These are phyloP conservation scores for Regulus satrapa DNA, from an alignment of 2,113 vertebrate species.

Conservation along the genomic window DNA sequence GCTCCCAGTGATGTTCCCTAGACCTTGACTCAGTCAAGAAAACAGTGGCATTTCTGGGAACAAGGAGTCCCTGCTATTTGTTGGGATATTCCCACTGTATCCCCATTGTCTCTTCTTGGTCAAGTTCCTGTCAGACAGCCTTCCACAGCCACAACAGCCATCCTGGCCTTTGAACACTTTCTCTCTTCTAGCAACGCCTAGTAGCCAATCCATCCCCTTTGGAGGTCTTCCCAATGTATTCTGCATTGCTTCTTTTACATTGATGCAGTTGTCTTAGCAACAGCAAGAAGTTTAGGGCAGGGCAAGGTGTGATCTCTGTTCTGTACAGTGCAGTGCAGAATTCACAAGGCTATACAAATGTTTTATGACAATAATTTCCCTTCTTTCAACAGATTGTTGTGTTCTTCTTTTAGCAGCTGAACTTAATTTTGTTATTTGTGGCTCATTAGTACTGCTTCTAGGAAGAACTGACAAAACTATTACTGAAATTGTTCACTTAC, in stretches of 20 bases:
- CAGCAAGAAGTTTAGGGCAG: background rate
- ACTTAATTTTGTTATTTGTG: constrained; percentile 8
- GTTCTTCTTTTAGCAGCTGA: background rate
- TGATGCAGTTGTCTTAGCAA: background rate
- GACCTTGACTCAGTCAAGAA: background rate
- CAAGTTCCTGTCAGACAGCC: background rate
- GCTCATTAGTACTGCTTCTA: background rate
- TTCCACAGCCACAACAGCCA: background rate
- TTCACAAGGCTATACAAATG: background rate
- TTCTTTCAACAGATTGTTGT: background rate
- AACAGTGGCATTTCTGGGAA: background rate
- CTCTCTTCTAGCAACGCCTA: background rate
- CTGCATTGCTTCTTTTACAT: background rate
- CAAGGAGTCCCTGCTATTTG: background rate
- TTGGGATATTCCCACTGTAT: background rate
- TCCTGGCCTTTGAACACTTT: background rate
- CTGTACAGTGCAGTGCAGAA: background rate
- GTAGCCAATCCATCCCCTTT: background rate
- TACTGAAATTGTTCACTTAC: background rate
- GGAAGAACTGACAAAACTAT: background rate
- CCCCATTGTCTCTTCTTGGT: background rate
- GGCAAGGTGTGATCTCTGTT: background rate
- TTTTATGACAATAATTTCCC: background rate
- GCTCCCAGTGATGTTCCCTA: background rate
- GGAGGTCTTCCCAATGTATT: background rate